Base-by-base conservation (phyloP, 92 coral and sea anemone genomes). In the Zoanthus gigantus region DNA sequence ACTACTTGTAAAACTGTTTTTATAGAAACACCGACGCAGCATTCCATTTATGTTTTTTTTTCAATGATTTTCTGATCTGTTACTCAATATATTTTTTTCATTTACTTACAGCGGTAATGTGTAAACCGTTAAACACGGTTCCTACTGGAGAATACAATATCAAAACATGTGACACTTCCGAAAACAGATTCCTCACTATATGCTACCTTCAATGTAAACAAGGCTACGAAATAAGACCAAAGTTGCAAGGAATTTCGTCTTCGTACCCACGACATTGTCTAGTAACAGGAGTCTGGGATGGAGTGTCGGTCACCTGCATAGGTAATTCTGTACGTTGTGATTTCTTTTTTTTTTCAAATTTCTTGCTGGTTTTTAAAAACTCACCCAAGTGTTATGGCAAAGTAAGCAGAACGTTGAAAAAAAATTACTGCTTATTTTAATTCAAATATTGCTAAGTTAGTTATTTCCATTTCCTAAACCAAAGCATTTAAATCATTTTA, bases 201-300 rank as follows among this genome's bases (percentile, higher is more conserved):
- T 81, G 85, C 32, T 74, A 66, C 31, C 63, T 81, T 18, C 65
- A 75, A 45, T 81, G 85, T 66, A 81, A 81, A 81, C 85, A 75
- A 81, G 85, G 85, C 18, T 81, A 81, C 58, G 85, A 81, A 67
- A 67, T 81, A 17, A 67, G 75, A 45, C 85, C 85, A 31, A 81
- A 66, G 28, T n/a, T 42, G 10, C 34, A 11, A 0, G 75, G 85
- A 46, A 63, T 81, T 3, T 65, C 75, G 0, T 81, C 85, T 6
- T 65, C 75, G 8, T 81, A 81, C 29, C 65, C 65, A 16, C 73
- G 85, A 1, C 85, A 75, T 44, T 81, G 85, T 14, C 57, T 29
- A 28, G 75, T 66, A 44, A 81, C 85, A 0, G 85, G 85, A 29
- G 31, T 52, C 16, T 81, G 85, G 85, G 85, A 81, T 63, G 85